phyloP scores from a whole-genome alignment of 2,888 invertebrate species.

The Reticulitermes lucifugus region DNA sequence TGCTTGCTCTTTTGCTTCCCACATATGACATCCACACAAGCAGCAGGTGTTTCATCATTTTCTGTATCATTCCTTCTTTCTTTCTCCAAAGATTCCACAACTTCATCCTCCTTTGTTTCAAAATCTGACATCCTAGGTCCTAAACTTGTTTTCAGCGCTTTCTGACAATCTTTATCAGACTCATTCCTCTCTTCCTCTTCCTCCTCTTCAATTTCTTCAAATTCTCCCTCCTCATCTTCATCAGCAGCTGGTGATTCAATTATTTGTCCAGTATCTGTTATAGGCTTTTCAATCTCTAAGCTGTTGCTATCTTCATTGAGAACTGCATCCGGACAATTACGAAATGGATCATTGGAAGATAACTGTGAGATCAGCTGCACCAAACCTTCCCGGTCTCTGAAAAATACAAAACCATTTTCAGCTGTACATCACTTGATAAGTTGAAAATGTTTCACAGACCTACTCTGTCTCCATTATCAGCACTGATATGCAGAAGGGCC shows the following conservation, averaged over 20 bases:
- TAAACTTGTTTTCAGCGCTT: neutral
- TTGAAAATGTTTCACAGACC: too few species aligned
- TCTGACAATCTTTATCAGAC: neutral
- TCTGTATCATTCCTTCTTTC: conserved; percentile 4
- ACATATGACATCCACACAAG: neutral
- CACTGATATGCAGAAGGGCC: too few species aligned
- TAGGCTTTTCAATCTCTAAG: conserved; percentile 68
- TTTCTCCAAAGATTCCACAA: neutral
- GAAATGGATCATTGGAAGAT: conserved; percentile 76
- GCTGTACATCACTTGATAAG: conserved; percentile 31
- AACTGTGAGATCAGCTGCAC: conserved; percentile 81
- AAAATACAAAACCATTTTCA: conserved; percentile 34
- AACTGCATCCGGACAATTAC: conserved; percentile 69
- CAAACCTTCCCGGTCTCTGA: conserved; percentile 83
- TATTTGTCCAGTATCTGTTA: conserved; percentile 66
- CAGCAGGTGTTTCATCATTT: neutral
- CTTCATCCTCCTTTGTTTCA: neutral
- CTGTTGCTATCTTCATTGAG: conserved; percentile 76
- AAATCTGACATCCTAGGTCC: conserved; percentile 35
- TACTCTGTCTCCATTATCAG: too few species aligned
- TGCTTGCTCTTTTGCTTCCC: neutral
- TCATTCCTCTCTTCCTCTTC: conserved; percentile 55
- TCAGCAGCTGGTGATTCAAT: conserved; percentile 49
- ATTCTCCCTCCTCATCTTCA: conserved; percentile 54
- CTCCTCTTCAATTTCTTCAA: conserved; percentile 50